phyloP scores from a whole-genome alignment of 2,797 vertebrate genomes.

The Danio albolineatus region DNA sequence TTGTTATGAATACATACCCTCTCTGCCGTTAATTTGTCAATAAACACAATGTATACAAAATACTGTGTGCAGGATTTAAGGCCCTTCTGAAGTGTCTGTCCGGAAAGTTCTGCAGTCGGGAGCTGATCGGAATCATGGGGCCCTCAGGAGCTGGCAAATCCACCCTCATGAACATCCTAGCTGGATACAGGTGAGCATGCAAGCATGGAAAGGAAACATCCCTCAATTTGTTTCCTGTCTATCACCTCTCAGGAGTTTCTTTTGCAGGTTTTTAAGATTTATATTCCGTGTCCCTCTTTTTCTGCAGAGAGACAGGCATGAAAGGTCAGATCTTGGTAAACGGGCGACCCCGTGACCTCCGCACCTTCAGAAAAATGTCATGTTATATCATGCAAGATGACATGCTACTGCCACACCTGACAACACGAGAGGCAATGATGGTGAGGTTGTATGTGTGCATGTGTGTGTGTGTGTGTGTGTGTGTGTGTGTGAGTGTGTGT shows the following conservation, averaged over 20 bases:
- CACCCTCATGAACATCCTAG: conserved; percentile 97
- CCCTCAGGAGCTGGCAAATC: conserved; percentile 97
- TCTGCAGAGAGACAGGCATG: conserved; percentile 92
- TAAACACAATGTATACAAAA: background rate
- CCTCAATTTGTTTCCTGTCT: conserved; percentile 1
- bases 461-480: too few relatives aligned
- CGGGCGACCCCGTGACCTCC: conserved; percentile 87
- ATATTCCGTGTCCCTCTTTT: conserved; percentile 7
- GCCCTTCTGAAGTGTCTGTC: conserved; percentile 98
- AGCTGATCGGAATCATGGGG: conserved; percentile 98
- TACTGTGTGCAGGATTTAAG: conserved; percentile 87
- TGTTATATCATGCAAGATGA: conserved; percentile 99
- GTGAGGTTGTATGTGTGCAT: conserved; percentile 73
- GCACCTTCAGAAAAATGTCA: conserved; percentile 99
- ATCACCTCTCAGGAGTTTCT: background rate
- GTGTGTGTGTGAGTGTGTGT: background rate
- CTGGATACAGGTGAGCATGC: conserved; percentile 92
- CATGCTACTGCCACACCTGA: conserved; percentile 96
- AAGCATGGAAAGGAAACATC: background rate
- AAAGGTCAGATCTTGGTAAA: conserved; percentile 97
- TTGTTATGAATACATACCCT: too few relatives aligned
- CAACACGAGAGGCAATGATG: conserved; percentile 95
- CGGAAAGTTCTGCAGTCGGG: conserved; percentile 91
- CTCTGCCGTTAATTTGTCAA: conserved; percentile 1
- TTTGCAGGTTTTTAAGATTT: conserved; percentile 13